phyloP scores from a whole-genome alignment of 2,797 vertebrate species.

The Emys orbicularis region DNA sequence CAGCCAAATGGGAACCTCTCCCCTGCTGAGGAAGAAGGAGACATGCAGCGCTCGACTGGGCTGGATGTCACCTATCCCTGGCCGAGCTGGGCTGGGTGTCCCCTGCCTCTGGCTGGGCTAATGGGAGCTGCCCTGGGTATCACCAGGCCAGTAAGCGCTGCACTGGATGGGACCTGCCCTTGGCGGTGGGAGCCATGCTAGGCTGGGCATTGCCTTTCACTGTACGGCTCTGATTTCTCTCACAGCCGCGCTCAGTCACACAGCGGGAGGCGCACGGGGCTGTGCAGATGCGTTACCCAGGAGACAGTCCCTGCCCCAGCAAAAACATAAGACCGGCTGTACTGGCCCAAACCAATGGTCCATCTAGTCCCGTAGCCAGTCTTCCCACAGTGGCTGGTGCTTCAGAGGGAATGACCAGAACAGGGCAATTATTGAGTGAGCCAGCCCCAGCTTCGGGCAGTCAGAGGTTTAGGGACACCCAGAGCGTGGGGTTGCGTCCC shows the following conservation, averaged over 20 bases:
- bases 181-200: not conserved
- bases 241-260: too few relatives aligned
- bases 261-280: too few relatives aligned
- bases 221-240: not conserved
- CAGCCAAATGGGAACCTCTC: not conserved
- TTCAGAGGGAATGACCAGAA: not conserved
- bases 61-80: too few relatives aligned
- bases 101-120: too few relatives aligned
- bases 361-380: too few relatives aligned
- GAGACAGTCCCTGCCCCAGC: not conserved
- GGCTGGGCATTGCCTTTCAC: not conserved
- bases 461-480: not conserved
- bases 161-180: too few relatives aligned
- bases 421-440: not conserved
- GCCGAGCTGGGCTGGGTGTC: too few relatives aligned
- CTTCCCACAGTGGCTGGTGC: not conserved
- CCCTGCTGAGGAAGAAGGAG: not conserved
- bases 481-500: not conserved
- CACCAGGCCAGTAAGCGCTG: too few relatives aligned
- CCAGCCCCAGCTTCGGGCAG: not conserved
- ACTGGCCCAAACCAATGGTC: too few relatives aligned
- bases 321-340: too few relatives aligned
- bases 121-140: too few relatives aligned
- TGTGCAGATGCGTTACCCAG: not conserved
- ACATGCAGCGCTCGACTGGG: too few relatives aligned